A percentile compares a stretch with the other conserved stretches of the same genome.
Conservation (phyloP, 2,797 vertebrate species). For the Crocodylus rhombifer region DNA sequence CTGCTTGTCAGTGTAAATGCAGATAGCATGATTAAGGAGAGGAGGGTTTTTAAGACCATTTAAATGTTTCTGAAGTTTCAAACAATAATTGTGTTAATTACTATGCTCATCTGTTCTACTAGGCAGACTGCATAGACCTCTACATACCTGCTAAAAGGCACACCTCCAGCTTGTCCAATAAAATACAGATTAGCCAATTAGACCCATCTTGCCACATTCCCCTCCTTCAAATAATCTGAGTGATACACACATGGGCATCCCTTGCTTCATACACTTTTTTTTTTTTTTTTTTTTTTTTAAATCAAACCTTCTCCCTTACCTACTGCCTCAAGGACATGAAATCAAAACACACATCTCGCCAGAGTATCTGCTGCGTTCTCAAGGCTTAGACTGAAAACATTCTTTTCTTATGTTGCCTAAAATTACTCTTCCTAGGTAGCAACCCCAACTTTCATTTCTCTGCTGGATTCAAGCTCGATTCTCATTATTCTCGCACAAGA, state of each 20-base stretch:
- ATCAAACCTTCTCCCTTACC: neutral
- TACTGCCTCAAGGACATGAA: neutral
- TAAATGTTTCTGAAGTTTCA: neutral
- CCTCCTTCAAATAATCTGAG: neutral
- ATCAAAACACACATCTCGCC: neutral
- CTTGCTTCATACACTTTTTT: neutral
- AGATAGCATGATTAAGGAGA: neutral
- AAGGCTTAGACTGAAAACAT: neutral
- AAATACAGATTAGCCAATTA: neutral
- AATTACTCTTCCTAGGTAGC: neutral
- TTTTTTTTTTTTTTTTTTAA: neutral
- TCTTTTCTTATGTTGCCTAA: neutral
- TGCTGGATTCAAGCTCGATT: neutral
- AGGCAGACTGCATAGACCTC: neutral
- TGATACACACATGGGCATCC: neutral
- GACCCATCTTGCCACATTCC: neutral
- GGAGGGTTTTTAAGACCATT: neutral
- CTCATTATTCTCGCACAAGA: too few relatives aligned
- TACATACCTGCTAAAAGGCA: neutral
- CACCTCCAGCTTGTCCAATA: neutral
- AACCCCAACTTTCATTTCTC: rapidly evolving
- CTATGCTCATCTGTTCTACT: neutral
- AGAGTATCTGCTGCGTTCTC: neutral
- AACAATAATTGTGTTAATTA: neutral
- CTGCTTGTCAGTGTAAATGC: neutral